Evolutionary conservation across 2,888 invertebrate genomes (phyloP), one percentile per base, ranked within the genome.

Genomic region (Leptinotarsa juncta): DNA sequence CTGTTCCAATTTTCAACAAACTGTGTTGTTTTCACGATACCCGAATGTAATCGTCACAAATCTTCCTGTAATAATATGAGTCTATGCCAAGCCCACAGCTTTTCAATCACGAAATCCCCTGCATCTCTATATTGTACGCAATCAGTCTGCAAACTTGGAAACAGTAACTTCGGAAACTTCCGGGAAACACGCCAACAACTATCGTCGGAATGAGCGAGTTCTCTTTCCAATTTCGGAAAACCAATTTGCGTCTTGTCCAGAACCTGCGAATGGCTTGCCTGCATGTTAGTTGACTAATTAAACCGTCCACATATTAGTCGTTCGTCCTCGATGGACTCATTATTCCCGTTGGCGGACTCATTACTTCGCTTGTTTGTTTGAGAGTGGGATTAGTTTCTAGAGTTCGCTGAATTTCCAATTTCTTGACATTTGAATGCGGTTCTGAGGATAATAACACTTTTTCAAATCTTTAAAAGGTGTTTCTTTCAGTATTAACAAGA

Each of bases 261-360:
- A 74, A 67, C 65, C 68, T 72, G 72, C 62, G 68, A 75, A 73
- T 70, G 70, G 65, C 57, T 57, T 70, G 65, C 65, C 73, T 75
- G 72, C 67, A 74, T 74, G 77, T 70, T 75, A 72, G 70, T 77
- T 74, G 70, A 65, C 74, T 77, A 74, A 77, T 77, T 77, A 77
- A 77, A 74, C 72, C 70, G 66, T 74, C 72, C 70, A 70, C 72
- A 70, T 74, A 74, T 74, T 74, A 74, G 72, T 65, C 55, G 67
- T 55, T 70, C 65, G 68, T 67, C 60, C 66, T 60, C 75, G 72
- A 65, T 67, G 50, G 74, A 75, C 73, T 72, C 72, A 71, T 74
- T 75, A 73, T 60, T 74, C 20, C 42, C 70, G 55, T 66, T 71
- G 32, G 42, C n/a, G 62, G 77, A 72, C 72, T 72, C 72, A 68